Evolutionary conservation across 2,113 vertebrate genomes (phyloP).

Genomic region (zebrafish (Danio rerio)): GRCz12tu NC_133176.1:8528501-8529000

Average conservation of each 20-base stretch:
- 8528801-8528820: background rate
- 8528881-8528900: background rate
- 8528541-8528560: background rate
- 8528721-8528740: constrained; percentile 5
- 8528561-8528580: constrained; percentile 9
- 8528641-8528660: background rate
- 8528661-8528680: background rate
- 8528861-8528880: background rate
- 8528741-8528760: constrained; percentile 4
- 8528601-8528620: background rate
- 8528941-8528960: constrained; percentile 33
- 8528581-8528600: background rate
- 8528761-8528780: background rate
- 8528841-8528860: background rate
- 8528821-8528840: background rate
- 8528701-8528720: background rate
- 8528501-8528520: constrained; percentile 12
- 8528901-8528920: constrained; percentile 27
- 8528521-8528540: background rate
- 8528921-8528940: constrained; percentile 45
- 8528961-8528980: constrained; percentile 43
- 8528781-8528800: background rate
- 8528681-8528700: background rate
- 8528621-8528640: background rate
- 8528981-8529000: constrained; percentile 51